A percentile compares a stretch with the other conserved stretches of the same genome.
Evolutionary conservation across 2,888 invertebrate species (phyloP).

Genomic region (Mayetiola destructor): DNA sequence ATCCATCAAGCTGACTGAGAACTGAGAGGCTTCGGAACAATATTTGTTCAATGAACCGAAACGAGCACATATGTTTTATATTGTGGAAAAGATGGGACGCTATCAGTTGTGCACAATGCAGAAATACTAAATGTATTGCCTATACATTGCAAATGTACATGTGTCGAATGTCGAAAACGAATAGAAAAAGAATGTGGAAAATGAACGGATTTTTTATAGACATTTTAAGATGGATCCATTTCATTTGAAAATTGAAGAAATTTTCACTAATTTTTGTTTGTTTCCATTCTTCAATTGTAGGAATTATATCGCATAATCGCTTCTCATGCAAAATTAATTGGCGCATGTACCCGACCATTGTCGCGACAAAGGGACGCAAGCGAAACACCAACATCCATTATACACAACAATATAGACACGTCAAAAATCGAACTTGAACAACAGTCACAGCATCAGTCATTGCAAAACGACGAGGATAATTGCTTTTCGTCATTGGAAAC

Average conservation of each 20-base stretch:
- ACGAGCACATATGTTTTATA: too few species aligned
- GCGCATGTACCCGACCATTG: slow-evolving; percentile 59
- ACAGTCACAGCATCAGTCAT: slow-evolving; percentile 19
- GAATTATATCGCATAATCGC: slow-evolving; percentile 85
- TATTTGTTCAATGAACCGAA: too few species aligned
- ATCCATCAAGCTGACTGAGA: too few species aligned
- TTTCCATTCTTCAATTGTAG: slow-evolving; percentile 37
- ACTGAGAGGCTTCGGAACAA: too few species aligned
- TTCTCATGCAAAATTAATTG: slow-evolving; percentile 76
- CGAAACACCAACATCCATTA: slow-evolving; percentile 24
- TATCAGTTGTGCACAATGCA: too few species aligned
- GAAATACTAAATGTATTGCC: too few species aligned
- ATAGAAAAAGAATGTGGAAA: too few species aligned
- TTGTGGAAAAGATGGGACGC: too few species aligned
- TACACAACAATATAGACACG: background rate
- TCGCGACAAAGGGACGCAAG: slow-evolving; percentile 29
- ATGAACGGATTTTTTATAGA: slow-evolving; percentile 20
- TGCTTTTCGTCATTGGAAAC: slow-evolving; percentile 10
- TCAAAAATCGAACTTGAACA: slow-evolving; percentile 20
- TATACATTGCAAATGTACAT: too few species aligned
- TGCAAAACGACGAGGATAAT: slow-evolving; percentile 10
- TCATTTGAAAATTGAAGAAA: background rate
- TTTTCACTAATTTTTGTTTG: slow-evolving; percentile 17
- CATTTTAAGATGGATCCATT: background rate
- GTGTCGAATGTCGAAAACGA: too few species aligned